These are phyloP conservation scores for Holothuria leucospilota DNA, from an alignment of 53 echinoderm and acorn worm genomes.

Conservation along the genomic window DNA sequence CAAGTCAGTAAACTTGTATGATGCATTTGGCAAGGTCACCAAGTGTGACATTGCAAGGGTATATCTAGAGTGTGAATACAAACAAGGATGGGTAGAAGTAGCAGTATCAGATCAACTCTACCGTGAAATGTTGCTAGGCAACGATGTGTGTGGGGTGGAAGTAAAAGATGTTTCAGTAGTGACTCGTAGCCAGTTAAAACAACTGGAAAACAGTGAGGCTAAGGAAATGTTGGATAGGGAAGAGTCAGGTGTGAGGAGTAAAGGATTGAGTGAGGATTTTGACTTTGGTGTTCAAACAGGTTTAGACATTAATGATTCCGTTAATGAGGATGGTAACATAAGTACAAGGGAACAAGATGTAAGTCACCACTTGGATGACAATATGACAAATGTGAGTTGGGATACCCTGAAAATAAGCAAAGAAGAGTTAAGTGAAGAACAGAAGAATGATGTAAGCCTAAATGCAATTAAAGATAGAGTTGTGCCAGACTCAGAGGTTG, in stretches of 20 bases:
- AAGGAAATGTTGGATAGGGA: background rate
- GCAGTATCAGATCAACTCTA: slow-evolving; percentile 10
- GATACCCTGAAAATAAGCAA: background rate
- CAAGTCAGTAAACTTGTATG: too few relatives aligned
- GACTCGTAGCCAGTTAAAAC: background rate
- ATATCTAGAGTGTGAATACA: background rate
- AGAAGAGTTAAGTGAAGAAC: background rate
- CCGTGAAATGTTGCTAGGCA: slow-evolving; percentile 7
- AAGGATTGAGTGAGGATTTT: background rate
- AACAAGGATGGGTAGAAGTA: background rate
- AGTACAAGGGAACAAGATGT: background rate
- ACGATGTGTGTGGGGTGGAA: background rate
- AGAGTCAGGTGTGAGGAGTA: too few relatives aligned
- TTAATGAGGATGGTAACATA: background rate
- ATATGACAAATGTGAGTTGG: background rate
- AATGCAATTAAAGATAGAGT: slow-evolving; percentile 11
- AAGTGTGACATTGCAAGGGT: background rate
- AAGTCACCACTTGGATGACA: background rate
- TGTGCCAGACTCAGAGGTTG: background rate
- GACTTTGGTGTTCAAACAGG: too few relatives aligned
- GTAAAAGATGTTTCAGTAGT: slow-evolving; percentile 9
- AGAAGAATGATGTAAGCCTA: background rate
- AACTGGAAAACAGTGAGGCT: background rate
- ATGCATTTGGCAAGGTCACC: slow-evolving; percentile 10
- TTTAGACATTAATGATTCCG: background rate